Base-by-base conservation (phyloP, 2,888 invertebrate species). In the Torymus texanus region DNA sequence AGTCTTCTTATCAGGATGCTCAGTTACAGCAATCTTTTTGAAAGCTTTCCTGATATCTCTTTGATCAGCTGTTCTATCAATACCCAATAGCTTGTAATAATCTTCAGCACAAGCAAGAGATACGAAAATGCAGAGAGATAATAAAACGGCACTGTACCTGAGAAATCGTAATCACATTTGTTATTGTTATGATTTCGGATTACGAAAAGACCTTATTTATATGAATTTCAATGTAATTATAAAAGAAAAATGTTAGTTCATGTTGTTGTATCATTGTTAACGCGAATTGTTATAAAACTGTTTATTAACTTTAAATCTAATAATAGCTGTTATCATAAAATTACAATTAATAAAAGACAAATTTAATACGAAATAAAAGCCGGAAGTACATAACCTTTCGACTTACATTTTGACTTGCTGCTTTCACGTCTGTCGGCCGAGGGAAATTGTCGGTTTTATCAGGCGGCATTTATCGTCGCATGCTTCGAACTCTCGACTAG, bases 21-120 rank as follows among this genome's bases (percentile, higher is more conserved):
- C 92, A 75, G 92, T 92, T 1, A 96, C 91, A 0, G 95, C 96
- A 65, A 95, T 87, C 88, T 94, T 95, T 88, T 96, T 96, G 87
- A 95, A 96, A 8, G 95, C 95, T 88, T 93, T 94, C 81, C 95
- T 91, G 77, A 96, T 95, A 87, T 95, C 95, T 83, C 93, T 92
- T 67, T 92, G 92, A 77, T 93, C 92, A 2, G 95, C 94, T 86
- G 93, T 92, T 90, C 93, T 93, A 0, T 92, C 89, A 14, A 96
- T 91, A 12, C 94, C 94, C 41, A 96, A 91, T 66, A 95, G 89
- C 84, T 94, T 92, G 87, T 96, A 96, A 88, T 92, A 94, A 88
- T 94, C 93, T 67, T 91, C 88, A 41, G 85, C 87, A 41, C 75
- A 82, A n/a, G 83, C 82, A 13, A 84, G 62, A 2, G 85, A 71